Base-by-base conservation (phyloP, 1,140 invertebrate genomes). In the Antheraea mylitta region DNA sequence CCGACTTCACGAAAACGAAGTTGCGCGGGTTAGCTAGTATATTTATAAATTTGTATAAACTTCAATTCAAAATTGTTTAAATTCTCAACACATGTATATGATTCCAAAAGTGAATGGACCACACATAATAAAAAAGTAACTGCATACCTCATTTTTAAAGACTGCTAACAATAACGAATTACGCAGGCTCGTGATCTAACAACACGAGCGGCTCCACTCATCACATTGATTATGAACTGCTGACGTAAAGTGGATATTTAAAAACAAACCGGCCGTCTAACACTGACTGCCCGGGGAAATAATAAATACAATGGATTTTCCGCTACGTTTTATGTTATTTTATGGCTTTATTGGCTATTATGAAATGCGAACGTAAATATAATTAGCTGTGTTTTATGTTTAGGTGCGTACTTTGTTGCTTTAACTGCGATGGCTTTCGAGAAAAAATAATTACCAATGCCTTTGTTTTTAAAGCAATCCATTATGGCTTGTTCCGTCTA, bases 141-240 rank as follows among this genome's bases (percentile, higher is more conserved):
- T 13, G 16, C 45, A 53, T 53, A 53, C 45, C 16, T 53, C 10
- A 53, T 53, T 53, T 53, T 53, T 53, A 53, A 53, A 53, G 11
- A 53, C 45, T n/a, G 45, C 45, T n/a, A 53, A 53, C 45, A 53
- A 53, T 53, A 53, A 53, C 45, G 11, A 53, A 53, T 53, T 53
- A 53, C 45, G 16, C 45, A 53, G 16, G 16, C 45, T 16, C 16
- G 45, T 16, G 45, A 16, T 53, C 45, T 53, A 53, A 53, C 45
- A 53, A 16, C 45, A 6, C 16, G 11, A 53, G 13, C 11, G 13
- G 11, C 11, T 53, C 45, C 45, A 53, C 45, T 53, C 45, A 53
- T 53, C 45, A 53, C 45, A 1, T 16, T 53, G 45, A 53, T 53
- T 53, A 53, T 53, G 45, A 53, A 53, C 13, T 53, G 45, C 45